Base-by-base conservation (phyloP, 2,797 vertebrate species). In the Alouatta caraya region DNA sequence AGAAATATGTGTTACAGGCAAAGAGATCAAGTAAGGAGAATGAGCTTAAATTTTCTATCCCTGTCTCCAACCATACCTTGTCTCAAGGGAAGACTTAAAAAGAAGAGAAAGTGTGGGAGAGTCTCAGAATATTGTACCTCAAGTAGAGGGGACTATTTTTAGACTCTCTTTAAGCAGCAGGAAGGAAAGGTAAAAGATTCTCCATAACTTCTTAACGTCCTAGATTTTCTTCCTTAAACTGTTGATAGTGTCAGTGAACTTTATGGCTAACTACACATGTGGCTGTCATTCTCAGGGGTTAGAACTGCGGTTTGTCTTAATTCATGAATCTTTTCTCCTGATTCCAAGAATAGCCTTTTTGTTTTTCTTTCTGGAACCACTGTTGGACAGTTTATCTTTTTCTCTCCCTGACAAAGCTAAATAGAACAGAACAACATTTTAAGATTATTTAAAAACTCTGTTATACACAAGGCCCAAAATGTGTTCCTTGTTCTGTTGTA, bases 1-100 rank as follows among this genome's bases (percentile, higher is more conserved):
- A 67, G 37, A 88, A 28, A 9, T 12, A 9, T 0, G 1, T 44
- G 28, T 8, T 37, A 44, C 5, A 1, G 6, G 1, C 3, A 26
- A 83, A 17, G 5, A 80, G 1, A 78, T 11, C 7, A 44, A 64
- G 37, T 44, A 72, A 84, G 19, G 11, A 17, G 13, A 8, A 4
- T 15, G 8, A 44, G 3, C 1, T 57, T 22, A 75, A 19, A 15
- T 44, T 9, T 0, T 59, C 19, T 59, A 1, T 24, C 15, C 22
- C 15, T 87, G 13, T 89, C 15, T 70, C 17, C 59, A 70, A 5
- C 9, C 33, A 21, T 26, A 46, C 70, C 3, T 3, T 39, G 17
- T 59, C 28, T 3, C 13, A 44, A 37, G 15, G n/a, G 14, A 75
- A 73, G 1, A 1, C 42, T 37, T 30, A 67, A 26, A 52, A 37